Conservation (phyloP, 2,797 vertebrate genomes). For the Cichlasoma orientale region DNA sequence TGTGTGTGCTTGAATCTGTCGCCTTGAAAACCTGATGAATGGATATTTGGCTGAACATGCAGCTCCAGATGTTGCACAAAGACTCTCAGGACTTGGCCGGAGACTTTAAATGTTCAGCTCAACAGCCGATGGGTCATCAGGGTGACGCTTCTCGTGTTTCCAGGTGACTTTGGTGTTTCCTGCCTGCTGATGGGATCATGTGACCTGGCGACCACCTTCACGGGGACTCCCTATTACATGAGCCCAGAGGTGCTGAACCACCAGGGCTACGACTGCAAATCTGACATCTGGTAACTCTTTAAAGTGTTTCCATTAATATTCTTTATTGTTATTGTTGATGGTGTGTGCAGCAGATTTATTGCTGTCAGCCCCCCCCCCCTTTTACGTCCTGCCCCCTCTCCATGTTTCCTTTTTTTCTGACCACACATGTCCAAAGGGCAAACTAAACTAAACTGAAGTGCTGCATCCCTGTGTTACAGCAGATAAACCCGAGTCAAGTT, state of each 20-base stretch:
- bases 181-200: conserved; percentile 87
- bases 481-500: no score
- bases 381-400: no score
- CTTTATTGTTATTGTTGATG: no score
- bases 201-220: conserved; percentile 89
- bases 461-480: no score
- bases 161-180: conserved; percentile 91
- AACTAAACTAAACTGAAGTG: no score
- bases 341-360: no score
- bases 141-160: not conserved
- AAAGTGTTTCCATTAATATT: not conserved
- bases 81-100: no score
- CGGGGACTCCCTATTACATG: conserved; percentile 89
- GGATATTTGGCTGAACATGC: not conserved
- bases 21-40: no score
- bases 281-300: conserved; percentile 85
- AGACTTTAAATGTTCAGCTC: not conserved
- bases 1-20: not conserved
- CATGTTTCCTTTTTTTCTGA: not conserved
- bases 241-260: conserved; percentile 88
- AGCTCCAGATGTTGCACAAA: not conserved
- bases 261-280: conserved; percentile 87
- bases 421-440: no score
- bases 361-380: no score
- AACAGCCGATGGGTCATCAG: not conserved